These are phyloP conservation scores for Cassiopea andromeda DNA, from an alignment of 30 jellyfish, hydroid and myxozoan genomes.

Conservation along the genomic window DNA sequence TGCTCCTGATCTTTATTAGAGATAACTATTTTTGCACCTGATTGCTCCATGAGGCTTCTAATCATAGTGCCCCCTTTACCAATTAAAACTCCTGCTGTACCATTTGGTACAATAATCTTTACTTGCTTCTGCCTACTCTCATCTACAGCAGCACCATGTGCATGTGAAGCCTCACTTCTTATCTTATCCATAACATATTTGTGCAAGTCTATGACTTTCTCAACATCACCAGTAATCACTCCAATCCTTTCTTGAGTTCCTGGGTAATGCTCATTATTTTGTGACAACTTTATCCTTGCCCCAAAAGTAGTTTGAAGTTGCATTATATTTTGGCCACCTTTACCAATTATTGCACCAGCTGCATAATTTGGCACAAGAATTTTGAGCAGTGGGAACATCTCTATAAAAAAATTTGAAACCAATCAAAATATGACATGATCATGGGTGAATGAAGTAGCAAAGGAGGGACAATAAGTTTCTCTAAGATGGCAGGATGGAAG, in stretches of 20 bases:
- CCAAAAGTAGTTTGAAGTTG: conserved; percentile 94
- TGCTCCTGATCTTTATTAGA: conserved; percentile 92
- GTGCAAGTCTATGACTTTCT: conserved; percentile 90
- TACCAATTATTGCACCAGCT: conserved; percentile 99
- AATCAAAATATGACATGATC: no score
- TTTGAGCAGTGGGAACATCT: conserved; percentile 85
- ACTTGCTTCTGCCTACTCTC: conserved; percentile 72
- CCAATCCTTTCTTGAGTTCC: conserved; percentile 96
- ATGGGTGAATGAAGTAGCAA: no score
- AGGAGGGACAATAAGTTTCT: no score
- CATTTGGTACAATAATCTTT: conserved; percentile 94
- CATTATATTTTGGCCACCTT: conserved; percentile 88
- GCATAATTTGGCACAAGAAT: conserved; percentile 95
- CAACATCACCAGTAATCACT: conserved; percentile 91
- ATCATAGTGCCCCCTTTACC: conserved; percentile 98
- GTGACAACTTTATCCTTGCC: conserved; percentile 94
- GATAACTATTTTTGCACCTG: conserved; percentile 91
- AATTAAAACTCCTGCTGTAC: conserved; percentile 95
- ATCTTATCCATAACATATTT: conserved; percentile 93
- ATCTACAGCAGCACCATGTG: conserved; percentile 52
- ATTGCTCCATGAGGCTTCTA: conserved; percentile 82
- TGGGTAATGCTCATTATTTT: conserved; percentile 94
- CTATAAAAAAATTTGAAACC: conserved; percentile 23
- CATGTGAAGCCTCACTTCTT: conserved; percentile 78
- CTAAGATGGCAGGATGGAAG: no score